Conservation (phyloP, 1,140 invertebrate genomes). For the Lepidurus packardi region DNA sequence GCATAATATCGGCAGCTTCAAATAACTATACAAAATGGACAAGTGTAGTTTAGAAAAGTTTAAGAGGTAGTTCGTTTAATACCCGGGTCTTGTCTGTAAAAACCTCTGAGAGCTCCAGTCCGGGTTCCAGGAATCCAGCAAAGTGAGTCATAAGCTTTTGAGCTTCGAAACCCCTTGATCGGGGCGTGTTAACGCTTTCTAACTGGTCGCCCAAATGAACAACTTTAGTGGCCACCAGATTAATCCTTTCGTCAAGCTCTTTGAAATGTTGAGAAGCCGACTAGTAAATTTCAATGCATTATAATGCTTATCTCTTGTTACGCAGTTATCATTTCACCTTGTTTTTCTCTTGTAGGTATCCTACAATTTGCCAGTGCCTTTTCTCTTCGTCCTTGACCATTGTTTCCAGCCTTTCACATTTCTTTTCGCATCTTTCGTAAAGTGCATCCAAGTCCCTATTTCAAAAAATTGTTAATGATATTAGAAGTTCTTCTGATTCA, state of each 20-base stretch:
- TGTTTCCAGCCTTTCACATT: slow-evolving; percentile 78
- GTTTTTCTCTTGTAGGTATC: slow-evolving; percentile 79
- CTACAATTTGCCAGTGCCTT: slow-evolving; percentile 70
- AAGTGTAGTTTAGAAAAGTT: slow-evolving; percentile 5
- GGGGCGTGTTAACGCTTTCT: slow-evolving; percentile 90
- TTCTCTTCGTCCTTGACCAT: slow-evolving; percentile 80
- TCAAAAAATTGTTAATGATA: slow-evolving; percentile 31
- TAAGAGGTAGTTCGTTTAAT: slow-evolving; percentile 36
- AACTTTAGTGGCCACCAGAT: slow-evolving; percentile 93
- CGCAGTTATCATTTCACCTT: slow-evolving; percentile 51
- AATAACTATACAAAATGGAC: slow-evolving; percentile 59
- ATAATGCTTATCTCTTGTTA: slow-evolving; percentile 23
- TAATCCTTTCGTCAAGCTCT: slow-evolving; percentile 90
- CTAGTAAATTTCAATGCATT: slow-evolving; percentile 44
- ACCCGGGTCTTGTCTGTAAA: slow-evolving; percentile 82
- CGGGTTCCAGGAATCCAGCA: slow-evolving; percentile 82
- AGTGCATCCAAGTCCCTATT: slow-evolving; percentile 63
- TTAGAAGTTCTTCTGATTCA: slow-evolving; percentile 21
- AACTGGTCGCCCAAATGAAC: slow-evolving; percentile 95
- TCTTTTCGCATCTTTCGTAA: slow-evolving; percentile 76
- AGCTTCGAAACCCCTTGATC: slow-evolving; percentile 88
- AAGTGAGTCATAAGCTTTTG: slow-evolving; percentile 90
- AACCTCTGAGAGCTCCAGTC: slow-evolving; percentile 73
- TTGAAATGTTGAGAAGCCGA: slow-evolving; percentile 80
- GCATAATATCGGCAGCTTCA: slow-evolving; percentile 97